Evolutionary conservation across 2,888 invertebrate genomes (phyloP), one percentile per base, ranked within the genome.

Genomic region (Bellardia bayeri): DNA sequence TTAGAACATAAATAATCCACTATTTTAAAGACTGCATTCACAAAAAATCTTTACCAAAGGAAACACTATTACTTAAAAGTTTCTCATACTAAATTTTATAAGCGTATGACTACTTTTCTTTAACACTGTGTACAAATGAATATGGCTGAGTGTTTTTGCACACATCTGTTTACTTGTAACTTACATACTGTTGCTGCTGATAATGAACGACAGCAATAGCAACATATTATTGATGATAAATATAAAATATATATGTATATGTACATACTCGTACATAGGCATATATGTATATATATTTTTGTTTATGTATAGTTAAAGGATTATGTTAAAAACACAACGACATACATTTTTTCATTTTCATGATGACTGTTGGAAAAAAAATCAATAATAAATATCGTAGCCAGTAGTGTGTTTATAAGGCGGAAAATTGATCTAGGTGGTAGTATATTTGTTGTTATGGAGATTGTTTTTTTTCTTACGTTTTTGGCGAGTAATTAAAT

Each of bases 211-310:
- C 51, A 51, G 30, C 30, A 66, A 30, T 66, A 42, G 56, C 79
- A 68, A 37, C 61, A 79, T 69, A 68, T 61, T 61, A 69, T 37
- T 69, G 49, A 51, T 63, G 66, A 74, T 82, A 81, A 80, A 72
- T 61, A 80, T 40, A 54, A 23, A 23, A 23, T 23, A 23, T 23
- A 23, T 23, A 23, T n/a, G n/a, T n/a, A n/a, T n/a, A n/a, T n/a
- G n/a, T 23, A 23, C 23, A 23, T 23, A 23, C 23, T 23, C 1
- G 23, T 23, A 23, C 23, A 23, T 23, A 23, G 1, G 23, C 1
- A 23, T 56, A 51, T 30, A 37, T 40, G 5, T 2, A 63, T 58
- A 30, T 64, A 9, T 54, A 14, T 54, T 54, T 23, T 64, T 72
- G 33, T 13, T n/a, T 51, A 40, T 40, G 11, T 23, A 33, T 56